These are phyloP conservation scores for Etia nguti DNA, from an alignment of 2,113 vertebrate genomes.

Conservation along the genomic window DNA sequence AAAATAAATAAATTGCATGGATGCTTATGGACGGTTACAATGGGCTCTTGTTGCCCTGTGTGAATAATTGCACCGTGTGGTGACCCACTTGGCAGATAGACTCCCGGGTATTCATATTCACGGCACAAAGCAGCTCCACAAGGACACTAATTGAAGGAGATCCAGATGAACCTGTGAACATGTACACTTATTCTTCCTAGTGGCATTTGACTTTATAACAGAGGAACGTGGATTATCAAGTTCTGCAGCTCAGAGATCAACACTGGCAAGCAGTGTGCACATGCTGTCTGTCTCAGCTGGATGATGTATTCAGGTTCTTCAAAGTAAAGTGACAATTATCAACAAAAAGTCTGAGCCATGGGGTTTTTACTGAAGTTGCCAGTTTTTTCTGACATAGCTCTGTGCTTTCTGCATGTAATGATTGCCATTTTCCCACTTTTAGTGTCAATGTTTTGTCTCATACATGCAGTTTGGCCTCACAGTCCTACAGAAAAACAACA, in stretches of 20 bases:
- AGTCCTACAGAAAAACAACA: not conserved
- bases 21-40: slow-evolving; percentile 6
- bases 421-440: not conserved
- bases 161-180: not conserved
- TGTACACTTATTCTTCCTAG: not conserved
- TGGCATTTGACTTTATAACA: not conserved
- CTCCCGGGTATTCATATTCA: slow-evolving; percentile 57
- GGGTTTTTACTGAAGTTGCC: not conserved
- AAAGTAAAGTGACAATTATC: not conserved
- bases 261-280: not conserved
- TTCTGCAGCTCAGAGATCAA: not conserved
- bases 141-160: not conserved
- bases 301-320: not conserved
- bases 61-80: slow-evolving; percentile 26
- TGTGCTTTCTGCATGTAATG: not conserved
- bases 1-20: not conserved
- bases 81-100: slow-evolving; percentile 66
- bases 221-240: not conserved
- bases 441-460: not conserved
- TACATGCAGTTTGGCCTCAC: not conserved
- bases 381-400: not conserved
- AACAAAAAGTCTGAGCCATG: not conserved
- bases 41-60: slow-evolving; percentile 33
- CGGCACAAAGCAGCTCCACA: slow-evolving; percentile 42
- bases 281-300: not conserved